Percentiles rank a stretch among this genome's conserved stretches.
Conservation (phyloP, 1,140 invertebrate genomes). For the Meloidogyne hapla region DNA sequence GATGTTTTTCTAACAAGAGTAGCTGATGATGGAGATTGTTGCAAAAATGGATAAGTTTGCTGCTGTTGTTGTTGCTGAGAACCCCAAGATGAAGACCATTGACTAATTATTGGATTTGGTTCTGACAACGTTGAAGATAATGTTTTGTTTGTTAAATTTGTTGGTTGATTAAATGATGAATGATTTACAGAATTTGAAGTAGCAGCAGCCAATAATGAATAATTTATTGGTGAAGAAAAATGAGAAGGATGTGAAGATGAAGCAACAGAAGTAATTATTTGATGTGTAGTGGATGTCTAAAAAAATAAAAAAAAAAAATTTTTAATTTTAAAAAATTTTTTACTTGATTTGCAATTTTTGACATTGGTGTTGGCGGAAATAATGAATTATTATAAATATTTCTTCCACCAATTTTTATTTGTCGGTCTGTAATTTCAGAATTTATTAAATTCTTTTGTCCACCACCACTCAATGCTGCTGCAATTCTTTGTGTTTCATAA, state of each 20-base stretch:
- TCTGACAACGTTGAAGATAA: background rate
- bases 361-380: background rate
- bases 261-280: slow-evolving; percentile 24
- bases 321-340: background rate
- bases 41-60: background rate
- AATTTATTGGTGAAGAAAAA: slow-evolving; percentile 15
- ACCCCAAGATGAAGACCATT: background rate
- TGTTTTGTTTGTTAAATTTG: background rate
- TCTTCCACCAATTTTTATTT: background rate
- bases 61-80: slow-evolving; percentile 13
- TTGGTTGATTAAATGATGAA: background rate
- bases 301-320: background rate
- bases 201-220: slow-evolving; percentile 17
- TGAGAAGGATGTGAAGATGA: slow-evolving; percentile 11
- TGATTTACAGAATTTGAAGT: slow-evolving; percentile 4
- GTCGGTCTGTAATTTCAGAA: background rate
- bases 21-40: background rate
- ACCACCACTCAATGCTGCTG: background rate
- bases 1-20: background rate
- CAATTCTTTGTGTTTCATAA: slow-evolving; percentile 2
- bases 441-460: background rate
- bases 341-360: slow-evolving; percentile 30
- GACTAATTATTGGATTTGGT: background rate
- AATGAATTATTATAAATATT: background rate
- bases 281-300: slow-evolving; percentile 2